Percentiles rank a stretch among this genome's conserved stretches.
Conservation (phyloP, 2,113 vertebrate species). For the Leuciscus idus region DNA sequence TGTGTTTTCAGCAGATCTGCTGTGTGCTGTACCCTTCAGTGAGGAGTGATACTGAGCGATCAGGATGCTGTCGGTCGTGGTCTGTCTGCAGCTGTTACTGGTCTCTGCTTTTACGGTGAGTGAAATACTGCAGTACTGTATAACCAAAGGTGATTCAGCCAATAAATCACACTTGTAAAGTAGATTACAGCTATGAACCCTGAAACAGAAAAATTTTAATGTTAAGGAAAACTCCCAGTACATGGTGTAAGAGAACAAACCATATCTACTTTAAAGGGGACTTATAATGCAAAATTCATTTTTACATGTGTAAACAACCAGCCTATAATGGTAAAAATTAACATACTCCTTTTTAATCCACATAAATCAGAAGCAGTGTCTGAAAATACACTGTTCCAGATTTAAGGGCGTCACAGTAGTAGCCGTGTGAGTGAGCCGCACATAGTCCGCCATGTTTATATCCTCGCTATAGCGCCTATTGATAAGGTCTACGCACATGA, state of each 20-base stretch:
- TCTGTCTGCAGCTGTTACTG: constrained; percentile 72
- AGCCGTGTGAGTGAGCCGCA: no score
- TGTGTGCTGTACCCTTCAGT: constrained; percentile 29
- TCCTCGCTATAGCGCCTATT: no score
- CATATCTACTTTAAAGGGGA: neutral
- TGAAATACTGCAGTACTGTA: neutral
- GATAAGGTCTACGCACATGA: no score
- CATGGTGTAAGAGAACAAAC: neutral
- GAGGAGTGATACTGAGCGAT: constrained; percentile 34
- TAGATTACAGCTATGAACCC: neutral
- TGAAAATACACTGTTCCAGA: no score
- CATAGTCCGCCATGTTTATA: no score
- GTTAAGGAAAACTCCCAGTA: neutral
- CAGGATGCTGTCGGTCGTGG: constrained; percentile 67
- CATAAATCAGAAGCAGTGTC: no score
- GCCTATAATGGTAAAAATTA: no score
- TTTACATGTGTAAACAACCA: no score
- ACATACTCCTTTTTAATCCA: no score
- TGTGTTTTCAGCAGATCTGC: constrained; percentile 11
- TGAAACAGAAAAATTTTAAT: neutral
- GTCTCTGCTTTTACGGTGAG: constrained; percentile 72
- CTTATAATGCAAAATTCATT: no score
- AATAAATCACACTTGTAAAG: neutral
- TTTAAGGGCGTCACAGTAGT: no score
- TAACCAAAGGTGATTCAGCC: neutral